Conservation (phyloP, 2,113 vertebrate genomes). For the zebrafish (Danio rerio) region DNA sequence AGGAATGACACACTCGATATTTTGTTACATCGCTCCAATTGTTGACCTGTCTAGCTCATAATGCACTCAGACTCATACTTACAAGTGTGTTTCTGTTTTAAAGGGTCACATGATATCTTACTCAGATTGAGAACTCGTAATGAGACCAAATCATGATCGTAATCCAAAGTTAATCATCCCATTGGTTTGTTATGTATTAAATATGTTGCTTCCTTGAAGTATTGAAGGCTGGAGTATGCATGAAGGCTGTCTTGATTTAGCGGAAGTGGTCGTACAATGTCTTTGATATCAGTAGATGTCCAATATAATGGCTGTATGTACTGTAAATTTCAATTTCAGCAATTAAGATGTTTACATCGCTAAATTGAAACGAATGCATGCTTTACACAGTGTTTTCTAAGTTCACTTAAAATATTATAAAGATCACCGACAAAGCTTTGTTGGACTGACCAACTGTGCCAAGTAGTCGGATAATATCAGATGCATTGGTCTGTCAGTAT, state of each 20-base stretch:
- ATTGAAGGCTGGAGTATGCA: neutral
- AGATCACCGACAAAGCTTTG: neutral
- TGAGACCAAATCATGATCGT: neutral
- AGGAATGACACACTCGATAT: constrained; percentile 52
- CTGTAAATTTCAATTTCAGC: neutral
- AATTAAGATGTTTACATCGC: neutral
- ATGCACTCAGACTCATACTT: neutral
- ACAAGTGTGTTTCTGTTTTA: neutral
- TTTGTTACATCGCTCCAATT: neutral
- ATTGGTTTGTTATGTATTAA: neutral
- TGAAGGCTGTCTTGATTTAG: neutral
- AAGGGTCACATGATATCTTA: constrained; percentile 11
- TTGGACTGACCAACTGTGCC: no score
- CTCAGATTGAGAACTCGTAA: neutral
- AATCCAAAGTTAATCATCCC: neutral
- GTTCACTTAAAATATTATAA: no score
- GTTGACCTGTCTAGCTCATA: neutral
- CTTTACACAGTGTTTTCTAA: neutral
- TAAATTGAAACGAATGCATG: neutral
- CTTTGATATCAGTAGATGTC: neutral
- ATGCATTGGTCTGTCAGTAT: neutral
- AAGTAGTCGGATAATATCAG: neutral
- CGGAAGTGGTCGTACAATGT: neutral
- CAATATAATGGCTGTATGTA: neutral
- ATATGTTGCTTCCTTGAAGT: neutral